Evolutionary conservation across 1,140 invertebrate genomes (phyloP), one percentile per base, ranked within the genome.

Genomic region (Ips nitidus): DNA sequence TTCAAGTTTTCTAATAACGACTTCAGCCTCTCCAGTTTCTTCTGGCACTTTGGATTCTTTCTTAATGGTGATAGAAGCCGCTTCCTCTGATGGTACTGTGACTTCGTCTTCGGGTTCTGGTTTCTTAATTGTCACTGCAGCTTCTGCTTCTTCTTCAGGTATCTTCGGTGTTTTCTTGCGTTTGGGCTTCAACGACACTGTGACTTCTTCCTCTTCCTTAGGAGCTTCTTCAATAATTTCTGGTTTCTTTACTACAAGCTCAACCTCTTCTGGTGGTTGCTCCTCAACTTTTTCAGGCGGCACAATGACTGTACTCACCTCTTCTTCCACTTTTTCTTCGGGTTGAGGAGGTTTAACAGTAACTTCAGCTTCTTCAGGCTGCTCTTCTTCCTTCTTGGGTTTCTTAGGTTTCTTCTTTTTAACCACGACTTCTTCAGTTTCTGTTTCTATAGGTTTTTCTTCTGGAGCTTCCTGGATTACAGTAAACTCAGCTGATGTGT

Each of bases 91-190:
- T 75, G 69, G 56, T 37, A 43, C 36, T 36, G 39, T 90, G n/a
- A 90, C 80, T 80, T 90, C 88, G 76, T 90, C 86, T 70, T 85
- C 84, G 62, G 85, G 84, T 80, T 90, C 88, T 79, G 45, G 45
- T 37, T 50, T 50, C 3, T 2, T 22, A 50, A 50, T 50, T 8
- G 45, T 50, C 22, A 59, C 4, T 39, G 56, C 50, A 3, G 36
- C n/a, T 58, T 47, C 45, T 4, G 36, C 65, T 45, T 67, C 41
- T 45, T 67, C 36, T n/a, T 68, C 66, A 2, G 37, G 6, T 36
- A 5, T 41, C 41, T 59, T 59, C 5, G 57, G 57, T 3, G 41
- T 4, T 62, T 62, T 50, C 38, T 62, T 59, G 22, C 6, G 3
- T 90, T 88, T 22, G n/a, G 41, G 39, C 3, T 41, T 59, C 6